Evolutionary conservation across 2,888 invertebrate species (phyloP), one percentile per base, ranked within the genome.

Genomic region (Eupithecia insigniata): DNA sequence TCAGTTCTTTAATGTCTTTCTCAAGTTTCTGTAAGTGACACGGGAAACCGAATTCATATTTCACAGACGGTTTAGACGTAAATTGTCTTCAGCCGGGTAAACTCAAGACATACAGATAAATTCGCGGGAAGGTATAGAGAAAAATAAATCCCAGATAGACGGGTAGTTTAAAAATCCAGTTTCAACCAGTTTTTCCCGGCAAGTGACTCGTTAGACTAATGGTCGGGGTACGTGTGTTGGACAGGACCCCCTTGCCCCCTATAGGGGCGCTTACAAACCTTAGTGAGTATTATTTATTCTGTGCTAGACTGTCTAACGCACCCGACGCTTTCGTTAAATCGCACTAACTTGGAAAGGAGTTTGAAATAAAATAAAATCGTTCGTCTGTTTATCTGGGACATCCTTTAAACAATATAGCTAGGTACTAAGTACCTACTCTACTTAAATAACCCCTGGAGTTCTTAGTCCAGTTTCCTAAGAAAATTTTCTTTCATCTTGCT

Each of bases 281-380:
- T 79, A 65, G 51, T 62, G 55, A 61, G 43, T 71, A 74, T 66
- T 74, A 66, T 68, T 68, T 74, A 71, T 69, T 64, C 71, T 71
- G 64, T 36, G 85, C 83, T 83, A 79, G 80, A 76, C 87, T 91
- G 92, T 92, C 92, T 89, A 89, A 89, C 87, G 86, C 92, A 92
- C 87, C 86, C 90, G 89, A 88, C 85, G 88, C 90, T 90, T 89
- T 90, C 90, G 88, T 89, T 91, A 89, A 88, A 90, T 73, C 71
- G 73, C 71, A 74, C 70, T 69, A 69, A 73, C 66, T 74, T 62
- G 65, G 39, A 67, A 72, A 68, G 58, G 55, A 70, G 67, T 69
- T 70, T 55, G 61, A 70, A 67, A 70, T 58, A 30, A 28, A 62
- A 69, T 60, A 68, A 43, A 61, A 68, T 43, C 60, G 26, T 34